Evolutionary conservation across 2,888 invertebrate species (phyloP), one percentile per base, ranked within the genome.

Genomic region (Thera britannica): DNA sequence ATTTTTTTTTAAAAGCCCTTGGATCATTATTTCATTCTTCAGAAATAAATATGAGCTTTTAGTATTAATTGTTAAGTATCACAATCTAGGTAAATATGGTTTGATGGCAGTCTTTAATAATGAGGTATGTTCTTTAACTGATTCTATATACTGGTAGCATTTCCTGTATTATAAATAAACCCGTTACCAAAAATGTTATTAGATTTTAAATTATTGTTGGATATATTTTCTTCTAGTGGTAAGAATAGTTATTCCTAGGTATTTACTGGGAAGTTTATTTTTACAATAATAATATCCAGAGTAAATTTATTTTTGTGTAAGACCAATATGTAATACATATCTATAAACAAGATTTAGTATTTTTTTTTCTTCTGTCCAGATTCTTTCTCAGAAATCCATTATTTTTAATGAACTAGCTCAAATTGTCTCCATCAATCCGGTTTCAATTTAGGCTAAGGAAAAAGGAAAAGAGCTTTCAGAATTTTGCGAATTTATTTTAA

Each of bases 271-370:
- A 90, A 90, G 81, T 91, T 93, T 93, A 93, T 93, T 93, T 93
- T 93, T 92, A 90, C 92, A 92, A 86, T 83, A 83, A 84, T 51
- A 52, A 58, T 58, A 88, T 85, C 82, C 83, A 89, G 85, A 88
- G 83, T 86, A 88, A 89, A 86, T 88, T 90, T 93, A 92, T 92
- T 92, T 92, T 92, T 91, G 84, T 92, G 90, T 90, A 90, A 90
- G 88, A 92, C 88, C 90, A 90, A 90, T 90, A 90, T 90, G 87
- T 86, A 92, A 93, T 92, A 93, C 92, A 93, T 91, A 92, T 90
- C 92, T 88, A 83, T 84, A 86, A 77, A 66, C 67, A 61, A 54
- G 36, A 55, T 62, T 46, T 46, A 46, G 23, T 64, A 64, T 67
- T 35, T 61, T 61, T 58, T 49, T 3, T 2, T 44, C 23, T 23